Evolutionary conservation across 2,113 vertebrate genomes (phyloP).

Genomic region (Naja naja): DNA sequence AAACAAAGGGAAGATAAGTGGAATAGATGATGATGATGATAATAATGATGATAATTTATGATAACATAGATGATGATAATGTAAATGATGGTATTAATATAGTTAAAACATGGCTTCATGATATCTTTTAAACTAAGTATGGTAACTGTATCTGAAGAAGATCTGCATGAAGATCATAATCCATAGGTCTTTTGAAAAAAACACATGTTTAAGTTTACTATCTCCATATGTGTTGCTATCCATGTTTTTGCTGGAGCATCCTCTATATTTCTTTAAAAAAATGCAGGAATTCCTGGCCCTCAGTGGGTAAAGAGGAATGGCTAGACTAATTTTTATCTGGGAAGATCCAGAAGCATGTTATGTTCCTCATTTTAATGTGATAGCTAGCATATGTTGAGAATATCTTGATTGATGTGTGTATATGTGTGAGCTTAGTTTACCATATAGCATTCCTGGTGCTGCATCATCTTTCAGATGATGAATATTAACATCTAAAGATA

Average conservation of each 20-base stretch:
- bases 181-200: neutral
- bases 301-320: neutral
- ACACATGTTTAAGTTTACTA: neutral
- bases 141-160: neutral
- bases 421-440: neutral
- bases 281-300: neutral
- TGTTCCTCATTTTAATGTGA: neutral
- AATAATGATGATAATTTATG: neutral
- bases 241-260: neutral
- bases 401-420: neutral
- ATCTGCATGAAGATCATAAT: neutral
- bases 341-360: neutral
- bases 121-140: neutral
- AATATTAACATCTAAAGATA: neutral
- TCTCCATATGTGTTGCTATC: neutral
- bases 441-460: neutral
- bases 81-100: neutral
- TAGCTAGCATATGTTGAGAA: too few relatives aligned
- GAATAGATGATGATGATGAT: neutral
- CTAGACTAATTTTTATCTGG: neutral
- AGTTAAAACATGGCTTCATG: neutral
- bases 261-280: neutral
- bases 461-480: neutral
- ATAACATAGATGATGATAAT: neutral
- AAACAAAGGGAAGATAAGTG: neutral